Conservation (phyloP, 2,888 invertebrate genomes). For the Fissipunctia ypsillon region DNA sequence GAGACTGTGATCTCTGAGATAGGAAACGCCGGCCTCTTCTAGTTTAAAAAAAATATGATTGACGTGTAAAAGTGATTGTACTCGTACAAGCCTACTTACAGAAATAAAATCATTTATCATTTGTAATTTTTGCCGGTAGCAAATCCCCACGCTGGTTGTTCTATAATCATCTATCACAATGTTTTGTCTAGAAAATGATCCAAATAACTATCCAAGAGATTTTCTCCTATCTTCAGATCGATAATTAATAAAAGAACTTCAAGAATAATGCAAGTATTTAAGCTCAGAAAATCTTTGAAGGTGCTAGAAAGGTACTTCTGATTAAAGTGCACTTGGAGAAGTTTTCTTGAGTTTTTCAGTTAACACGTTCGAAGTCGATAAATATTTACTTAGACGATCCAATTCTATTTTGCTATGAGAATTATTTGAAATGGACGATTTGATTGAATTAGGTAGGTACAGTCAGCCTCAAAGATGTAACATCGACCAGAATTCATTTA, state of each 20-base stretch:
- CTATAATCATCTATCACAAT: too few relatives aligned
- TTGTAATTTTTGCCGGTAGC: too few relatives aligned
- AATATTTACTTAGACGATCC: constrained; percentile 32
- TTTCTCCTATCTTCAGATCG: neutral
- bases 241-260: constrained; percentile 38
- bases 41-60: too few relatives aligned
- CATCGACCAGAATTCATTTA: too few relatives aligned
- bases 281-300: constrained; percentile 30
- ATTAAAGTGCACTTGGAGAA: constrained; percentile 27
- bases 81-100: too few relatives aligned
- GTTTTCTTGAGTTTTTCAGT: constrained; percentile 44
- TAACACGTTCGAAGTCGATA: constrained; percentile 17
- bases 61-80: too few relatives aligned
- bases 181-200: too few relatives aligned
- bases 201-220: neutral
- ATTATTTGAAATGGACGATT: neutral
- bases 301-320: constrained; percentile 34
- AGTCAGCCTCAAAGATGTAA: too few relatives aligned
- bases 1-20: too few relatives aligned
- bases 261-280: constrained; percentile 32
- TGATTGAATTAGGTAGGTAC: neutral
- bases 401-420: constrained; percentile 1
- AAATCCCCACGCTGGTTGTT: too few relatives aligned
- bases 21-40: too few relatives aligned
- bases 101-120: too few relatives aligned